phyloP scores from a whole-genome alignment of 1,140 invertebrate genomes.

The Drosophila lini region DNA sequence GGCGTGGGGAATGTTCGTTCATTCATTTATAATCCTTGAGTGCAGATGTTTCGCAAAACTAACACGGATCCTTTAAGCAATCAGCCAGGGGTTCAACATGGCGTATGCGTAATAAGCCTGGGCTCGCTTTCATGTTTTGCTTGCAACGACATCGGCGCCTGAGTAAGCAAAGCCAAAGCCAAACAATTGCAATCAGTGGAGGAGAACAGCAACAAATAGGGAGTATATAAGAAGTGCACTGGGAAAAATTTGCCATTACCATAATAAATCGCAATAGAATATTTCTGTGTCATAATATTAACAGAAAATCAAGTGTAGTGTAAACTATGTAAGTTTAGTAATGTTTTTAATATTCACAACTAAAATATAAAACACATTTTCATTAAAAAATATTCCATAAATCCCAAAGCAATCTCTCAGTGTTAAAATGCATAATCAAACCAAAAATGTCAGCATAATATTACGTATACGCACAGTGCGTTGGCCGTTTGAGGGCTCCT shows the following conservation, averaged over 20 bases:
- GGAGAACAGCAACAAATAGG: not conserved
- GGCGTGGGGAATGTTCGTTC: slow-evolving; percentile 7
- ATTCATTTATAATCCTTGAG: slow-evolving; percentile 34
- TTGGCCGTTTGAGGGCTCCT: not conserved
- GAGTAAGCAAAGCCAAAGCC: slow-evolving; percentile 2
- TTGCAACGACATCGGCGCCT: not conserved
- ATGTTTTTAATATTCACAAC: not conserved
- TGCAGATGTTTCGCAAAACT: slow-evolving; percentile 21
- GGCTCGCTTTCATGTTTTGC: not conserved
- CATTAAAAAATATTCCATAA: not conserved
- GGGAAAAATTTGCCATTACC: too few relatives aligned
- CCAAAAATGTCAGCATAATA: slow-evolving; percentile 15
- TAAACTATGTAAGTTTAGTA: not conserved
- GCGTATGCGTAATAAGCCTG: slow-evolving; percentile 24
- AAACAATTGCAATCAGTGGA: slow-evolving; percentile 39
- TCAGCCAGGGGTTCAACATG: slow-evolving; percentile 1
- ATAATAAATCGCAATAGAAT: too few relatives aligned
- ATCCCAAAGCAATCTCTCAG: not conserved
- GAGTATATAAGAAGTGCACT: not conserved
- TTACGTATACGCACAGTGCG: slow-evolving; percentile 46
- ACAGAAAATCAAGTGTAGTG: not conserved
- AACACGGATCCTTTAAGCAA: slow-evolving; percentile 11
- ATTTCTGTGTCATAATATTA: too few relatives aligned
- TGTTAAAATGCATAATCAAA: slow-evolving; percentile 18
- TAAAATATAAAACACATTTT: too few relatives aligned